Evolutionary conservation across 2,888 invertebrate species (phyloP), one percentile per base, ranked within the genome.

Genomic region (Hypsopygia costalis): DNA sequence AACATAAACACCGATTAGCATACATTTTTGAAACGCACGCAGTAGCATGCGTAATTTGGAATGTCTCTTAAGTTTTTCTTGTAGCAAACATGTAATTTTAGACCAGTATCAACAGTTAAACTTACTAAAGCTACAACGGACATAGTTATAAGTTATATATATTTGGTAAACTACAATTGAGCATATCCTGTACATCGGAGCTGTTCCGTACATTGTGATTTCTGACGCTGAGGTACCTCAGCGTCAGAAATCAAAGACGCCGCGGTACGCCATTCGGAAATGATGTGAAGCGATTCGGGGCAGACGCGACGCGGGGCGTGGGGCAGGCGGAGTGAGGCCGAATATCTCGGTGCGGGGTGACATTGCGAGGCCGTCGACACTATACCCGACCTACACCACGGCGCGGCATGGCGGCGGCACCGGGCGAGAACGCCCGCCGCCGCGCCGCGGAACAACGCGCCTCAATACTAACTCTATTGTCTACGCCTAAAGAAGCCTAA

Each of bases 301-400:
- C 51, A 47, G 33, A 43, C 40, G 46, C 34, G 47, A 46, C 41
- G 49, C 52, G 42, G 51, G 51, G 44, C 43, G 52, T 43, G 52
- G 43, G 49, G 51, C 35, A 51, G 47, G 58, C 51, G 55, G 61
- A n/a, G 8, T 1, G 25, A 6, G 25, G 52, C 72, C 74, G 70
- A 78, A 77, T 68, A 70, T 77, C 69, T 72, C 66, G 55, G 59
- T 62, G 62, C 76, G 75, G 78, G 86, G 87, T 86, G 87, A 87
- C 87, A 82, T 86, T 85, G 87, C 65, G 61, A 74, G 87, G 79
- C 57, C 85, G 59, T 72, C 81, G 86, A 86, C 83, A 73, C 69
- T 71, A 54, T 79, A 75, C 75, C 78, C 82, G 83, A 86, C 86
- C 85, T 86, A 85, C 80, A 74, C 70, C 70, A 78, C 77, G 63